Conservation (phyloP, 2,797 vertebrate genomes). For the Perodicticus potto region DNA sequence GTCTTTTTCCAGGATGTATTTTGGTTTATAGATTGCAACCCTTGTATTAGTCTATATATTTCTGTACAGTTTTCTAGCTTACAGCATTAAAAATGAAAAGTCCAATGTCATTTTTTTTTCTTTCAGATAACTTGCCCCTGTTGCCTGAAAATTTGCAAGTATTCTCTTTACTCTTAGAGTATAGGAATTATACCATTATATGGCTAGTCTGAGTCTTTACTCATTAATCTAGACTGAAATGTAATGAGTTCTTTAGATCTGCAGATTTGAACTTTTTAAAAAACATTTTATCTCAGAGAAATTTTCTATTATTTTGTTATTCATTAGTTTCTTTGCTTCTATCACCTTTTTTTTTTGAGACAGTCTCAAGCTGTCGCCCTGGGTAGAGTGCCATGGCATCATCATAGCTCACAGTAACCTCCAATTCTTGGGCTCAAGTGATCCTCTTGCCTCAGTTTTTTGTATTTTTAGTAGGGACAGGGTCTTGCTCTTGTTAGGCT, state of each 20-base stretch:
- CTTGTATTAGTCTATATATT: background rate
- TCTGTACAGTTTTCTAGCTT: constrained; percentile 16
- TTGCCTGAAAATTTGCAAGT: background rate
- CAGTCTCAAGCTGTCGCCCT: too few species aligned
- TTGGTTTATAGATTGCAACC: background rate
- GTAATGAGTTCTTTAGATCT: background rate
- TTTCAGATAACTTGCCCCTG: constrained; percentile 21
- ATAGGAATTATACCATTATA: background rate
- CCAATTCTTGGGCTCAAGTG: too few species aligned
- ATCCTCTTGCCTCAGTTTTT: too few species aligned
- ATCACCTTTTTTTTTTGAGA: background rate
- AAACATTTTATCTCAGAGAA: background rate
- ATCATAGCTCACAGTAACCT: too few species aligned
- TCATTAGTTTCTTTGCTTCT: background rate
- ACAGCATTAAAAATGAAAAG: background rate
- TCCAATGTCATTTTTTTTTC: background rate
- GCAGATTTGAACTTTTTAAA: background rate
- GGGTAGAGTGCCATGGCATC: too few species aligned
- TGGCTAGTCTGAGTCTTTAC: background rate
- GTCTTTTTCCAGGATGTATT: background rate
- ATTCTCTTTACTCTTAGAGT: background rate
- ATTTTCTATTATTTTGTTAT: constrained; percentile 14
- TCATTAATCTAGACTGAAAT: constrained; percentile 15
- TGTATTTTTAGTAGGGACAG: too few species aligned
- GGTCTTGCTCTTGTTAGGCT: too few species aligned